Evolutionary conservation across 2,797 vertebrate species (phyloP).

Genomic region (Leuciscus waleckii): DNA sequence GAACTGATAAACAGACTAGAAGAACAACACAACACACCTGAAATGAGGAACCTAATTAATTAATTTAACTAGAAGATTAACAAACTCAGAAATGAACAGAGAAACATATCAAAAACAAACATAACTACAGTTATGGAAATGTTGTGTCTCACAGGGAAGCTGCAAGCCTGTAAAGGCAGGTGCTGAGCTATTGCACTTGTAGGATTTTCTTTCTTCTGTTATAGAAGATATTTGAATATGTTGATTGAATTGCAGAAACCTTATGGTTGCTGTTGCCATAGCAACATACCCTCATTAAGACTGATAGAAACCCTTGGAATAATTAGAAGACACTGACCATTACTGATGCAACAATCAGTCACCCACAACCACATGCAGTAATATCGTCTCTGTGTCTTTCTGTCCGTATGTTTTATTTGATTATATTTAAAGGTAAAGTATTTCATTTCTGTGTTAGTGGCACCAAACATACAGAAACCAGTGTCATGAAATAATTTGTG

Average conservation of each 20-base stretch:
- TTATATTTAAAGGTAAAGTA: neutral
- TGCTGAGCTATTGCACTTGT: no score
- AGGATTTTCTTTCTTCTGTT: no score
- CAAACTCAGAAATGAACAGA: no score
- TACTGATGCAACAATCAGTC: slow-evolving; percentile 12
- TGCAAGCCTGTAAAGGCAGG: no score
- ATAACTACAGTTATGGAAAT: no score
- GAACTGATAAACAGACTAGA: no score
- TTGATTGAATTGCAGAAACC: slow-evolving; percentile 42
- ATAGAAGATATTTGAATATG: neutral
- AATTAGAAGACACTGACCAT: neutral
- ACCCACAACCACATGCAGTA: slow-evolving; percentile 16
- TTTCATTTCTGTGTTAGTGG: neutral
- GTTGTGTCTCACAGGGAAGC: no score
- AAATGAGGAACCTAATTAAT: no score
- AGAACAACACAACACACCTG: no score
- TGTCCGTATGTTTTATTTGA: neutral
- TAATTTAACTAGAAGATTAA: no score
- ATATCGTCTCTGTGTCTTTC: neutral
- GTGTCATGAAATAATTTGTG: neutral
- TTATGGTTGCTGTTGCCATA: slow-evolving; percentile 73
- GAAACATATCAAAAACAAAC: no score
- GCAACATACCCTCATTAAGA: slow-evolving; percentile 68
- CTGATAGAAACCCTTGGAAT: slow-evolving; percentile 40
- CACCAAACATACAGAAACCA: neutral